A percentile compares a stretch with the other conserved stretches of the same genome.
Conservation (phyloP, 2,888 invertebrate species). For the Electrophaes corylata region DNA sequence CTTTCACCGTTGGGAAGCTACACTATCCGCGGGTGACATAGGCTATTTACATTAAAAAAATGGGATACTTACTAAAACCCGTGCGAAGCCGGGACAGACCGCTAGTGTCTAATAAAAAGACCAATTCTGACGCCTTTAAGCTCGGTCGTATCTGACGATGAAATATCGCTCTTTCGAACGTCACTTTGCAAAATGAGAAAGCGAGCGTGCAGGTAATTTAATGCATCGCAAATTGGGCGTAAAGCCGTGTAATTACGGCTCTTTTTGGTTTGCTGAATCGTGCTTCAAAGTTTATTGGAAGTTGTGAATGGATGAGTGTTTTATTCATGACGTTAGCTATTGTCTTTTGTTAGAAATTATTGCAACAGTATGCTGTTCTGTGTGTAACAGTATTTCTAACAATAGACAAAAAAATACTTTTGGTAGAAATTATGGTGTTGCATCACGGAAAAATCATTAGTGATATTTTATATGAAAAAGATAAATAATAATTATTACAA, state of each 20-base stretch:
- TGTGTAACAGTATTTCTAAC: too few relatives aligned
- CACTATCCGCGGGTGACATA: too few relatives aligned
- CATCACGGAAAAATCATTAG: too few relatives aligned
- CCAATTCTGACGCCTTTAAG: neutral
- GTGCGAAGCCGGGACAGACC: too few relatives aligned
- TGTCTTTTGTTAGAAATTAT: neutral
- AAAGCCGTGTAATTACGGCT: conserved; percentile 17
- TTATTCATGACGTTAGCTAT: neutral
- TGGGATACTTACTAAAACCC: too few relatives aligned
- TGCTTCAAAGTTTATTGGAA: conserved; percentile 14
- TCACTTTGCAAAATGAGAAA: conserved; percentile 12
- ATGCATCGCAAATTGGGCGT: conserved; percentile 22
- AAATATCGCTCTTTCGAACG: conserved; percentile 1
- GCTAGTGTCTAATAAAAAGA: too few relatives aligned
- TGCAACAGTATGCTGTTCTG: neutral
- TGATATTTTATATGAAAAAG: too few relatives aligned
- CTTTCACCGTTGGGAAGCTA: too few relatives aligned
- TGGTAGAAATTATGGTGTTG: too few relatives aligned
- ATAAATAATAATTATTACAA: too few relatives aligned
- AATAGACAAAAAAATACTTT: too few relatives aligned
- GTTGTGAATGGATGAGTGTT: conserved; percentile 8
- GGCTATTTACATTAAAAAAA: too few relatives aligned
- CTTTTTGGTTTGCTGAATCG: conserved; percentile 13
- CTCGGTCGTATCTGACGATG: conserved; percentile 8
- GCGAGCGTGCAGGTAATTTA: conserved; percentile 15